These are phyloP conservation scores for Petrocephalus zakoni DNA, from an alignment of 2,113 vertebrate genomes.

Conservation along the genomic window DNA sequence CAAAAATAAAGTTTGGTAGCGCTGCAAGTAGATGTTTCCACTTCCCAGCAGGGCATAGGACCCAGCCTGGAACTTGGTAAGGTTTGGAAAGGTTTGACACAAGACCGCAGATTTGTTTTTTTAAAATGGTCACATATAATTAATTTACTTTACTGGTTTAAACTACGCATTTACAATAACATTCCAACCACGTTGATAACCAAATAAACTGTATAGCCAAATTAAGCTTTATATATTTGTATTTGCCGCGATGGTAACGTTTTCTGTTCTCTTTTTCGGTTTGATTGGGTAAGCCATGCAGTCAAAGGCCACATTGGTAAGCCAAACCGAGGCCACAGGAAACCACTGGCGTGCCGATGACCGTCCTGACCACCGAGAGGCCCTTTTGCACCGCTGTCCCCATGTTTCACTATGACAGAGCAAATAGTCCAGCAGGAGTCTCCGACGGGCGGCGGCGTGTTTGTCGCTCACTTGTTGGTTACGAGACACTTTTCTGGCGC, in stretches of 20 bases:
- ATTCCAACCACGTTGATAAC: neutral
- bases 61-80: no score
- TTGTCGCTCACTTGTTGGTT: neutral
- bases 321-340: neutral
- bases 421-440: neutral
- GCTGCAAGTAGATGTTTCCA: neutral
- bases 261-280: neutral
- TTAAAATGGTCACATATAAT: neutral
- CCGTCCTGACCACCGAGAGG: neutral
- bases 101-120: neutral
- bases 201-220: neutral
- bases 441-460: neutral
- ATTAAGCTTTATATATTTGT: neutral
- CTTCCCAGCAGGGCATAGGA: no score
- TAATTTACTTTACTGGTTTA: neutral
- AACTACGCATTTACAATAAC: neutral
- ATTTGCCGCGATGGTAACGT: neutral
- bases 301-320: no score
- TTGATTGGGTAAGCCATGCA: no score
- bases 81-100: neutral
- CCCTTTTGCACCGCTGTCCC: neutral
- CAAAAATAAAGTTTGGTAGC: neutral
- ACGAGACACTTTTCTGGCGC: neutral
- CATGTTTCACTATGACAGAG: neutral
- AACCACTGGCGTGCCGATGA: neutral